phyloP scores from a whole-genome alignment of 2,888 invertebrate genomes.

The Pantelozetes paolii region DNA sequence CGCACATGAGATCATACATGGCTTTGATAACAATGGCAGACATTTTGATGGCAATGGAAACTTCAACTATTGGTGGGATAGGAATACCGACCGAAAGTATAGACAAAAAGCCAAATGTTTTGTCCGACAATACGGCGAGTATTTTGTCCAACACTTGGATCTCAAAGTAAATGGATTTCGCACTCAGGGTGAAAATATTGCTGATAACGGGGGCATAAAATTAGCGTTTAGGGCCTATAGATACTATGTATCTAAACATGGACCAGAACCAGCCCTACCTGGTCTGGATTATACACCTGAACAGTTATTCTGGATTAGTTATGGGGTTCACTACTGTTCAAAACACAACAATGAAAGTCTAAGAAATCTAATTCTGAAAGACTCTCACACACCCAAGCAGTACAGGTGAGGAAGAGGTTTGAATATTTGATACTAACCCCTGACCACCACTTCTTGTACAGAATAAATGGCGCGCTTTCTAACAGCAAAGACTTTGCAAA shows the following conservation, averaged over 20 bases:
- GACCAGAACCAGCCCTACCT: conserved; percentile 42
- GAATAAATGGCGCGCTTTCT: conserved; percentile 77
- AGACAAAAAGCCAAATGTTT: conserved; percentile 44
- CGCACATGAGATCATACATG: conserved; percentile 84
- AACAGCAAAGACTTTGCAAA: conserved; percentile 75
- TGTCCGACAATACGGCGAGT: conserved; percentile 46
- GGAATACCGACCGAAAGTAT: conserved; percentile 70
- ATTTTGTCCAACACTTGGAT: conserved; percentile 60
- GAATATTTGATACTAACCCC: not conserved
- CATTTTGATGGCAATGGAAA: conserved; percentile 92
- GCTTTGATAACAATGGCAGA: conserved; percentile 54
- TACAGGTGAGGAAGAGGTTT: not conserved
- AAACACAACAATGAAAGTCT: not conserved
- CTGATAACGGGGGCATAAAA: conserved; percentile 89
- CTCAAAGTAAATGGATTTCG: conserved; percentile 82
- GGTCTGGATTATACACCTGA: conserved; percentile 39
- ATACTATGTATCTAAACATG: conserved; percentile 45
- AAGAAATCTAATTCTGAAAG: not conserved
- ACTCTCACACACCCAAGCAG: conserved; percentile 48
- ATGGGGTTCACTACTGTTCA: conserved; percentile 56
- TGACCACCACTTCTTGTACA: not conserved
- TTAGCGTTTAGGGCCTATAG: conserved; percentile 65
- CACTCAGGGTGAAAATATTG: conserved; percentile 90
- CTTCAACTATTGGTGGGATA: conserved; percentile 87
- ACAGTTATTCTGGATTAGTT: conserved; percentile 50